Evolutionary conservation across 92 coral and sea anemone species (phyloP).

Genomic region (Micromussa lordhowensis): DNA sequence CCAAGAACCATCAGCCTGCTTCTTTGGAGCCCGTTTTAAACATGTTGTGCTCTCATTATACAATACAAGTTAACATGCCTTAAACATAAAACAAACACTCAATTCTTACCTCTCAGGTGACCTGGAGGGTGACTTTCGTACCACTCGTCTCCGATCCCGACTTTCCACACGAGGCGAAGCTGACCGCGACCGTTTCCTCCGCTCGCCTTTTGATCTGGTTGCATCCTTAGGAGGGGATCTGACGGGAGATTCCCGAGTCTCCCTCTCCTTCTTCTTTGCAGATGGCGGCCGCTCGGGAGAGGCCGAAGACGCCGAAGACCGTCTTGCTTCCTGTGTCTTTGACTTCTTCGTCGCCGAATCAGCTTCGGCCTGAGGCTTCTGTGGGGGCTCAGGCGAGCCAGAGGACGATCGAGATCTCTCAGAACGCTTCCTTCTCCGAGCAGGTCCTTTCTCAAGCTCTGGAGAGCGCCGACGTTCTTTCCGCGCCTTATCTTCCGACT

Average conservation of each 20-base stretch:
- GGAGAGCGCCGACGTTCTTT: constrained; percentile 55
- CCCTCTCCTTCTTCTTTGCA: constrained; percentile 37
- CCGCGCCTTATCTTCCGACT: constrained; percentile 14
- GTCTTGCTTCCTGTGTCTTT: constrained; percentile 43
- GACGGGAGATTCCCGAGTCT: constrained; percentile 34
- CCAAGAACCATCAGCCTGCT: too few relatives aligned
- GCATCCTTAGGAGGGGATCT: constrained; percentile 33
- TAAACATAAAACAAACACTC: not conserved
- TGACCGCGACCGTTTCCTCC: constrained; percentile 59
- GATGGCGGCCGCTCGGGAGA: constrained; percentile 60
- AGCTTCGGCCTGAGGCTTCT: constrained; percentile 35
- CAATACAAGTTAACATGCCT: not conserved
- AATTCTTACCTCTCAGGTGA: constrained; percentile 40
- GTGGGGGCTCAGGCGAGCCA: constrained; percentile 51
- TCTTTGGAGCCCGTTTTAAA: too few relatives aligned
- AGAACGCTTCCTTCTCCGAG: constrained; percentile 18
- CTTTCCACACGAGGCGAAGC: constrained; percentile 41
- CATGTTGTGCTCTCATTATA: not conserved
- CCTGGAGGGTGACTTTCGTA: constrained; percentile 30
- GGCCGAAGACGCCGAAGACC: constrained; percentile 59
- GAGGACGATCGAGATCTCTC: constrained; percentile 62
- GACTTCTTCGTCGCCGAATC: constrained; percentile 8
- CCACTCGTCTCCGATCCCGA: constrained; percentile 52
- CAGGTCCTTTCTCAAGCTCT: constrained; percentile 38
- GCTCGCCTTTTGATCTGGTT: constrained; percentile 20